A percentile compares a stretch with the other conserved stretches of the same genome.
Evolutionary conservation across 2,888 invertebrate genomes (phyloP).

Genomic region (Cheilosia variabilis): DNA sequence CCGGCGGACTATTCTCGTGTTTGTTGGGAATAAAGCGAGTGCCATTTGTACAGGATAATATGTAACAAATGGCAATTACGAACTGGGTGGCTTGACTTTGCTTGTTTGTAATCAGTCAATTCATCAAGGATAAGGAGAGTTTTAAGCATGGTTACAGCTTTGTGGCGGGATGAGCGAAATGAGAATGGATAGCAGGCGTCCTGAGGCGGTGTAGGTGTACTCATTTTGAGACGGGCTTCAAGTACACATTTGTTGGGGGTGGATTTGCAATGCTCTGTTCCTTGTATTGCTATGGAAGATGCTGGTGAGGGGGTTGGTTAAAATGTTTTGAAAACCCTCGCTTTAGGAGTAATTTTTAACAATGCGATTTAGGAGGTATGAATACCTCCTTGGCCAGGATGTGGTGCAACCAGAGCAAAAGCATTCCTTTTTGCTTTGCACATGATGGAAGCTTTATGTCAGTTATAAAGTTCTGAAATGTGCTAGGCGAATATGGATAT

Average conservation of each 20-base stretch:
- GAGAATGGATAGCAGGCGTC: slow-evolving; percentile 10
- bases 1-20: background rate
- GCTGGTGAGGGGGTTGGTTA: background rate
- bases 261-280: background rate
- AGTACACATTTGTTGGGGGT: slow-evolving; percentile 7
- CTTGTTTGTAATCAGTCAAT: slow-evolving; percentile 63
- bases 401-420: too few species aligned
- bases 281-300: too few species aligned
- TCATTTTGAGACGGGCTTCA: background rate
- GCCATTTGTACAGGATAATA: slow-evolving; percentile 55
- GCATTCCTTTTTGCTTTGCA: too few species aligned
- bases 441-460: too few species aligned
- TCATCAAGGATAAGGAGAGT: slow-evolving; percentile 48
- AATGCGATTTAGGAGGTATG: slow-evolving; percentile 34
- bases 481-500: too few species aligned
- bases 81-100: slow-evolving; percentile 24
- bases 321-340: slow-evolving; percentile 31
- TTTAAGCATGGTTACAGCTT: slow-evolving; percentile 41
- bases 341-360: slow-evolving; percentile 26
- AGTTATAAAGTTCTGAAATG: too few species aligned
- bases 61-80: slow-evolving; percentile 52
- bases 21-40: slow-evolving; percentile 7
- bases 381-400: too few species aligned
- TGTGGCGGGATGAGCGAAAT: background rate
- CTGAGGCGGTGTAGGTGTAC: background rate